Base-by-base conservation (phyloP, 2,113 vertebrate genomes). In the Pavo muticus region DNA sequence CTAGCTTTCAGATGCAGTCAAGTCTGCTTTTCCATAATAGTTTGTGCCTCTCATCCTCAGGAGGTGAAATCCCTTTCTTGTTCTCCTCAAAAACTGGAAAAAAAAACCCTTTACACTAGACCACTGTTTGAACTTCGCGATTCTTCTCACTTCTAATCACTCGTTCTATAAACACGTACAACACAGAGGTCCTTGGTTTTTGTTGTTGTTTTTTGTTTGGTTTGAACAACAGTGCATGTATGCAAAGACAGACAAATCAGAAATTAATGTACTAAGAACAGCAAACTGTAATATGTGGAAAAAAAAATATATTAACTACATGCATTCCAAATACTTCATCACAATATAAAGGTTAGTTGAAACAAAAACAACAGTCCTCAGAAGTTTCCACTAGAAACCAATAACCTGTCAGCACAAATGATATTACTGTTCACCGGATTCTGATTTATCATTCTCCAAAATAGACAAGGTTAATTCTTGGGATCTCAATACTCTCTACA, bases 71-170 rank as follows among this genome's bases (percentile, higher is more conserved):
- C 39, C 35, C 56, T 59, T 70, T 91, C 80, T 87, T 78, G 24
- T 42, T 60, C 76, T 52, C 65, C 65, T 92, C 47, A 69, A 44
- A 89, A 87, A 72, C 6, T 3, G 70, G 3, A 47, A 20, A 47
- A 47, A 47, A 96, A 93, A 91, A 64, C 11, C 60, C 52, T 86
- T 78, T 70, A 48, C 50, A 65, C 60, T 32, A 19, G 54, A 94
- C 83, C 86, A 93, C 71, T 81, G 39, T 70, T 88, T 63, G 76
- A 94, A 96, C 79, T 95, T 88, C 61, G 39, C 12, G 14, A 64
- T 5, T 42, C 42, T 90, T 95, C 84, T 84, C 91, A 80, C 56
- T 96, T 92, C 93, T 91, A 83, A 76, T 78, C 84, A 88, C 63
- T 20, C 60, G 94, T 91, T 96, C 92, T 68, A 91, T 70, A 54